phyloP scores from a whole-genome alignment of 2,888 invertebrate genomes.

The Papilio protenor region DNA sequence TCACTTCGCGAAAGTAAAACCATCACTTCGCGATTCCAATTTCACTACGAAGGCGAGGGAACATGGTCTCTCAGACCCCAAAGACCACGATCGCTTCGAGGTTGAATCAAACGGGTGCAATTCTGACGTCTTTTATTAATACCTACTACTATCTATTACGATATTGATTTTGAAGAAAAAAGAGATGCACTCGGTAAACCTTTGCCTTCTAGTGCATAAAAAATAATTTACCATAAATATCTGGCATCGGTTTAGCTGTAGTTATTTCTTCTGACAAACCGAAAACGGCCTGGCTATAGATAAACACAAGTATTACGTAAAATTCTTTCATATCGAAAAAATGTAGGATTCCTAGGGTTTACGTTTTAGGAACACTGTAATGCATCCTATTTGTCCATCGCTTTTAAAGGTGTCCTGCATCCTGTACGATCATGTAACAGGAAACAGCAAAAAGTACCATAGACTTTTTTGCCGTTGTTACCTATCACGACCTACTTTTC shows the following conservation, averaged over 20 bases:
- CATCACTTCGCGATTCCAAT: too few species aligned
- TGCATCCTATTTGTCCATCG: not conserved
- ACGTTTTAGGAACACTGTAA: not conserved
- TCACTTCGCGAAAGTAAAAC: too few species aligned
- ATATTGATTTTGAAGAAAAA: not conserved
- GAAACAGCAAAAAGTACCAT: slow-evolving; percentile 24
- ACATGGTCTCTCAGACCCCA: too few species aligned
- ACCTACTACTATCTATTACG: not conserved
- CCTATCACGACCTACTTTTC: slow-evolving; percentile 22
- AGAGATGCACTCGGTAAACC: not conserved
- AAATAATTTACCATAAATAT: slow-evolving; percentile 7
- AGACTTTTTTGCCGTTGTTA: not conserved
- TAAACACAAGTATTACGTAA: not conserved
- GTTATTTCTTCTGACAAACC: not conserved
- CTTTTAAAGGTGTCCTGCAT: slow-evolving; percentile 26
- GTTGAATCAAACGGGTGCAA: too few species aligned
- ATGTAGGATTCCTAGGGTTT: not conserved
- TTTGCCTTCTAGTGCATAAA: not conserved
- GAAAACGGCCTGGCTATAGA: not conserved
- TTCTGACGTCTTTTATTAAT: too few species aligned
- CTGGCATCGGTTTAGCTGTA: slow-evolving; percentile 8
- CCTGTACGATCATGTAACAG: not conserved
- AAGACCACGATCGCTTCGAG: too few species aligned
- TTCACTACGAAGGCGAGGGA: too few species aligned
- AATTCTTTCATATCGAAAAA: not conserved